Conservation (phyloP, 2,888 invertebrate species). For the Meloe dianella region DNA sequence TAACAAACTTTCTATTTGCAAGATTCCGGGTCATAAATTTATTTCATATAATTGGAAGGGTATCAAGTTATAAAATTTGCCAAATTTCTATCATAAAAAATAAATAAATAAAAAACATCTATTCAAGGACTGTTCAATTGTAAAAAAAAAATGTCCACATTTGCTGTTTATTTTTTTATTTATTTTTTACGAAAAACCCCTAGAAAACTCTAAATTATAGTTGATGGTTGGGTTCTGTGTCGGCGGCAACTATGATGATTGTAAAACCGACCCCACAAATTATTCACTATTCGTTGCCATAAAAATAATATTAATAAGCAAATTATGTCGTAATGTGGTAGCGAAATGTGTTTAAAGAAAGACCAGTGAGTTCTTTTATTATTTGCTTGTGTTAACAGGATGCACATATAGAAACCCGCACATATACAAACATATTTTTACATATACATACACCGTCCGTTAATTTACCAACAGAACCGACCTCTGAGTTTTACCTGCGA, state of each 20-base stretch:
- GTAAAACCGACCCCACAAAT: conserved; percentile 15
- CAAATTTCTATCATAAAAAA: background rate
- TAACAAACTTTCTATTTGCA: background rate
- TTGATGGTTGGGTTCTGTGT: no score
- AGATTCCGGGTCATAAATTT: background rate
- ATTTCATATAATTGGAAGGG: background rate
- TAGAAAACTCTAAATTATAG: background rate
- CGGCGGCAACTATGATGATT: background rate
- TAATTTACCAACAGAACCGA: conserved; percentile 25
- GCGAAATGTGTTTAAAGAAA: conserved; percentile 35
- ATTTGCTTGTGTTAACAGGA: conserved; percentile 18
- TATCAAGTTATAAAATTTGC: background rate
- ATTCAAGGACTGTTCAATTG: background rate
- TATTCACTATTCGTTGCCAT: conserved; percentile 25
- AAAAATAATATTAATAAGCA: conserved; percentile 38
- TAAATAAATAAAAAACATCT: background rate
- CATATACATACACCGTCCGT: conserved; percentile 21
- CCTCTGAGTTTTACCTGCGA: conserved; percentile 33
- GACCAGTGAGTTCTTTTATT: conserved; percentile 24
- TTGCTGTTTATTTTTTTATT: conserved; percentile 12
- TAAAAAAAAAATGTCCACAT: background rate
- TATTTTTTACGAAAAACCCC: background rate
- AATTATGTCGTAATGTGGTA: conserved; percentile 43
- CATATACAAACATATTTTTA: background rate
- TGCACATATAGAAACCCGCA: conserved; percentile 15